Evolutionary conservation across 35 echinoderm and acorn worm species (phyloP).

Genomic region (Hemicentrotus pulcherrimus): DNA sequence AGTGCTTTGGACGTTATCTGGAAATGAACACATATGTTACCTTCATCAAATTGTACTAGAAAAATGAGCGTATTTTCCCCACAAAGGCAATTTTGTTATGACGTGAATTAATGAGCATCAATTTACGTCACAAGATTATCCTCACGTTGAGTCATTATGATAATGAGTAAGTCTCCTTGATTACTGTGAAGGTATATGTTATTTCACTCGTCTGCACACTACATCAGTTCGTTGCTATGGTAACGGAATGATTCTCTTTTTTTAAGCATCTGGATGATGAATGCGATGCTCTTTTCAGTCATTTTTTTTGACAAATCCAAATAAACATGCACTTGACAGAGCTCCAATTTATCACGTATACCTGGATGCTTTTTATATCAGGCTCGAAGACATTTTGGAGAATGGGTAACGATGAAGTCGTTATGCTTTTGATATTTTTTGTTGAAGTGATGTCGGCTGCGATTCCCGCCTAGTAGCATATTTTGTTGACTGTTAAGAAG

Average conservation of each 20-base stretch:
- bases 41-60: not conserved
- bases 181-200: not conserved
- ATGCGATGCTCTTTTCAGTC: not conserved
- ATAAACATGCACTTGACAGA: not conserved
- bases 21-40: not conserved
- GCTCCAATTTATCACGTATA: not conserved
- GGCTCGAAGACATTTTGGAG: not conserved
- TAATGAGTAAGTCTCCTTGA: not conserved
- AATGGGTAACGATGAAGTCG: not conserved
- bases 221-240: not conserved
- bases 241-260: not conserved
- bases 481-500: not conserved
- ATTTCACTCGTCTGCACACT: not conserved
- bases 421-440: not conserved
- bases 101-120: not conserved
- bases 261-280: not conserved
- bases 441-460: not conserved
- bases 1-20: not conserved
- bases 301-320: not conserved
- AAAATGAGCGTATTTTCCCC: not conserved
- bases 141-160: not conserved
- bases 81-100: not conserved
- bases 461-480: not conserved
- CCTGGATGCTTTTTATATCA: not conserved
- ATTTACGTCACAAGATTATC: slow-evolving; percentile 2